A percentile compares a stretch with the other conserved stretches of the same genome.
These are phyloP conservation scores for Tenrec ecaudatus DNA, from an alignment of 2,113 vertebrate species.

Conservation along the genomic window DNA sequence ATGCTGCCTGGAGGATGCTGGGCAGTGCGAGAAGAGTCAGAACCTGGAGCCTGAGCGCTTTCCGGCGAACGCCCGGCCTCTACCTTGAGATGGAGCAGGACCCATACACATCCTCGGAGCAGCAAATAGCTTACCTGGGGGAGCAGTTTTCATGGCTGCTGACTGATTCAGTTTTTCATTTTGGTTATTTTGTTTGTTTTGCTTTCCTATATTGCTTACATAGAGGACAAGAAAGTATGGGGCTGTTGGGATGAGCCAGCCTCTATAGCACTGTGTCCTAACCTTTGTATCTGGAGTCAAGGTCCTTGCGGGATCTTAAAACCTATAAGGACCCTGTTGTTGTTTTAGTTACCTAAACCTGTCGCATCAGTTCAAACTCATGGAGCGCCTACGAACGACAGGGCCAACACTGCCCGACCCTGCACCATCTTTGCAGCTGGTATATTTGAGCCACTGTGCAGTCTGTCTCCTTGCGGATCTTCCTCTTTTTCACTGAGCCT, in stretches of 20 bases:
- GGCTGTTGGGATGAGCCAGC: background rate
- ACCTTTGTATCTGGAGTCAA: background rate
- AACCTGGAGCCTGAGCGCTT: background rate
- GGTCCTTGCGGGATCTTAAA: background rate
- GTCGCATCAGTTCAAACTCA: background rate
- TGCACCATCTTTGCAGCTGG: background rate
- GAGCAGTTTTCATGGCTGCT: conserved; percentile 10
- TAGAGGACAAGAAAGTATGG: background rate
- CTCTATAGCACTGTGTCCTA: background rate
- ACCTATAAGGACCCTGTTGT: background rate
- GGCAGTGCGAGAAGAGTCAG: conserved; percentile 5
- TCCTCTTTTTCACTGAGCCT: no score
- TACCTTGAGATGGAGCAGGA: background rate
- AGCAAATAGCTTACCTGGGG: conserved; percentile 30
- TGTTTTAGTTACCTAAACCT: background rate
- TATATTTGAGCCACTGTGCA: no score
- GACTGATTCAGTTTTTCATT: background rate
- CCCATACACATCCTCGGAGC: background rate
- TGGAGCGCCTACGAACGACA: background rate
- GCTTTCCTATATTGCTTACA: background rate
- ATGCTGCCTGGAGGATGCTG: background rate
- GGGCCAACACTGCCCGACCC: background rate
- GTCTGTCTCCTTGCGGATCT: no score
- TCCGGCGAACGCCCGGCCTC: background rate
- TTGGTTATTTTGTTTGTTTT: background rate